These are phyloP conservation scores for Elephantulus edwardii DNA, from an alignment of 2,113 vertebrate species.

Conservation along the genomic window DNA sequence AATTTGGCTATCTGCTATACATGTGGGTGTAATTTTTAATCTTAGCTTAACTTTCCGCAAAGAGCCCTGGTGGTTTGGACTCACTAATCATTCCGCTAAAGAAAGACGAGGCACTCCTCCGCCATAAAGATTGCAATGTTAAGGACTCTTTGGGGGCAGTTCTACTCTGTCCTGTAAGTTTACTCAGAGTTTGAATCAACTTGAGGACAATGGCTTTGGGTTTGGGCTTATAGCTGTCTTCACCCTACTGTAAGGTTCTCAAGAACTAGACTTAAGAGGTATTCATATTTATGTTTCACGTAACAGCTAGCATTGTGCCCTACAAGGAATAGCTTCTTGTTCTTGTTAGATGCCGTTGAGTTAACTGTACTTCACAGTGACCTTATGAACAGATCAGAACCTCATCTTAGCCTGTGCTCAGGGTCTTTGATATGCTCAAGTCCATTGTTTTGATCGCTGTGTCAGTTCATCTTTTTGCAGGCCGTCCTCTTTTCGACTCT, in stretches of 20 bases:
- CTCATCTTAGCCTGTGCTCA: too few relatives aligned
- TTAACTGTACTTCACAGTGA: too few relatives aligned
- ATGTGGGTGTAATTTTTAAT: neutral
- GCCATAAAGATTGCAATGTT: neutral
- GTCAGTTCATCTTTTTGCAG: too few relatives aligned
- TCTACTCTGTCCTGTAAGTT: neutral
- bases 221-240: neutral
- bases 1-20: neutral
- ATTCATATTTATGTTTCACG: slow-evolving; percentile 2
- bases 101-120: neutral
- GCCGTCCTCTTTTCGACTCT: too few relatives aligned
- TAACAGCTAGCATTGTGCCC: neutral
- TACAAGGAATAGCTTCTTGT: neutral
- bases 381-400: too few relatives aligned
- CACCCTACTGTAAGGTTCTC: neutral
- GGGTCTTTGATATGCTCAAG: too few relatives aligned
- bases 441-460: too few relatives aligned
- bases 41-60: neutral
- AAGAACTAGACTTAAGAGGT: neutral
- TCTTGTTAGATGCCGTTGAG: neutral
- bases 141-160: neutral
- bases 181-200: neutral
- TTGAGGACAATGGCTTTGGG: too few relatives aligned
- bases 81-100: neutral
- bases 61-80: neutral